A percentile compares a stretch with the other conserved stretches of the same genome.
These are phyloP conservation scores for Butorides virescens DNA, from an alignment of 2,113 vertebrate genomes.

Conservation along the genomic window DNA sequence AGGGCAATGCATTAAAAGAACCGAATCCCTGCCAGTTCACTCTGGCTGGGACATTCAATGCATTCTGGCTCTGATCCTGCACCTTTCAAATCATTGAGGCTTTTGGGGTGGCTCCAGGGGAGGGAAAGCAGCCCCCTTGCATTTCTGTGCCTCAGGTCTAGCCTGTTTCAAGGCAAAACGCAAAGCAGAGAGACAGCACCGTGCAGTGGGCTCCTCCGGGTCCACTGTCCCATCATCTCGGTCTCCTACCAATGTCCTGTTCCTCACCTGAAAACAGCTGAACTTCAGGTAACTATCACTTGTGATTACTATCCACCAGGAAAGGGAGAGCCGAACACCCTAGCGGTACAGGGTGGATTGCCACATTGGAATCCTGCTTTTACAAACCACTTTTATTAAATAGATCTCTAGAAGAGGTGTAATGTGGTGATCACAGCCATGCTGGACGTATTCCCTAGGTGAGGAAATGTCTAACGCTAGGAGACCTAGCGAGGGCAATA, in stretches of 20 bases:
- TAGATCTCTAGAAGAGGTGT: neutral
- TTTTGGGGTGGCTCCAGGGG: neutral
- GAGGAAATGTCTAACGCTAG: neutral
- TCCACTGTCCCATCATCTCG: neutral
- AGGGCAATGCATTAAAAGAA: neutral
- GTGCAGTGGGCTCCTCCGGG: rapidly evolving
- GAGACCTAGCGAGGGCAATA: neutral
- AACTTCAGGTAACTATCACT: neutral
- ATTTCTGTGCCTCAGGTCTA: neutral
- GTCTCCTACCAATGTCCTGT: neutral
- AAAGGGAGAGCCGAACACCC: neutral
- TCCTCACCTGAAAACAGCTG: neutral
- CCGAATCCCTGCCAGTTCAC: neutral
- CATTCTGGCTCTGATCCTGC: neutral
- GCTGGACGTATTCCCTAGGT: neutral
- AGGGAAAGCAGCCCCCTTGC: neutral
- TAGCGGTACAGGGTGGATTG: neutral
- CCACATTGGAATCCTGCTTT: neutral
- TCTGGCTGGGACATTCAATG: neutral
- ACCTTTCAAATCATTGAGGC: neutral
- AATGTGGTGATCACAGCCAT: neutral
- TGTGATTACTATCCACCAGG: neutral
- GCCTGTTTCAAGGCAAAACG: neutral
- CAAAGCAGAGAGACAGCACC: neutral
- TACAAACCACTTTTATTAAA: neutral